Evolutionary conservation across 1,140 invertebrate genomes (phyloP).

Genomic region (Drosophila watanabei): DNA sequence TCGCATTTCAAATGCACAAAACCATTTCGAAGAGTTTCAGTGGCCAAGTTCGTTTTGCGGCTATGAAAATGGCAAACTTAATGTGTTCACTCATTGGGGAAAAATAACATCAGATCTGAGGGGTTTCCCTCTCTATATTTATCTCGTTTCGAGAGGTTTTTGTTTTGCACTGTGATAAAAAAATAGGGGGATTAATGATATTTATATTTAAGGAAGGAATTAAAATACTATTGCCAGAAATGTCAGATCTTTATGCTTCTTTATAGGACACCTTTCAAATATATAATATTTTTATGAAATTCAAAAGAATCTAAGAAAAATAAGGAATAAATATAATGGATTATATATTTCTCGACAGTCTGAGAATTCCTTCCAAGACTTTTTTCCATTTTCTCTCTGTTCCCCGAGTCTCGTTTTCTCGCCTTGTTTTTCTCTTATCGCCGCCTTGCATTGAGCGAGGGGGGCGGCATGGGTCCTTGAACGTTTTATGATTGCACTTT

Average conservation of each 20-base stretch:
- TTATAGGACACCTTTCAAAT: no score
- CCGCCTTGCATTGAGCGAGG: conserved; percentile 22
- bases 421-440: conserved; percentile 25
- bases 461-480: conserved; percentile 47
- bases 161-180: not conserved
- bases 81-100: conserved; percentile 29
- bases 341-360: not conserved
- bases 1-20: conserved; percentile 35
- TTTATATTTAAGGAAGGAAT: not conserved
- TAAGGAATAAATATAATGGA: not conserved
- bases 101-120: not conserved
- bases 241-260: no score
- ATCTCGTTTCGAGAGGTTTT: not conserved
- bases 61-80: conserved; percentile 26
- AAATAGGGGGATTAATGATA: not conserved
- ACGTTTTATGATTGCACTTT: conserved; percentile 82
- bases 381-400: not conserved
- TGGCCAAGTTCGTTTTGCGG: conserved; percentile 28
- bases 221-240: no score
- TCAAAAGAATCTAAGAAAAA: not conserved
- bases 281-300: not conserved
- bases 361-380: not conserved
- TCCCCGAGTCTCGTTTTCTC: not conserved
- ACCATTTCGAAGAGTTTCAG: conserved; percentile 12
- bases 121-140: not conserved